A percentile compares a stretch with the other conserved stretches of the same genome.
Evolutionary conservation across 1,140 invertebrate genomes (phyloP).

Genomic region (Brachionus angularis): DNA sequence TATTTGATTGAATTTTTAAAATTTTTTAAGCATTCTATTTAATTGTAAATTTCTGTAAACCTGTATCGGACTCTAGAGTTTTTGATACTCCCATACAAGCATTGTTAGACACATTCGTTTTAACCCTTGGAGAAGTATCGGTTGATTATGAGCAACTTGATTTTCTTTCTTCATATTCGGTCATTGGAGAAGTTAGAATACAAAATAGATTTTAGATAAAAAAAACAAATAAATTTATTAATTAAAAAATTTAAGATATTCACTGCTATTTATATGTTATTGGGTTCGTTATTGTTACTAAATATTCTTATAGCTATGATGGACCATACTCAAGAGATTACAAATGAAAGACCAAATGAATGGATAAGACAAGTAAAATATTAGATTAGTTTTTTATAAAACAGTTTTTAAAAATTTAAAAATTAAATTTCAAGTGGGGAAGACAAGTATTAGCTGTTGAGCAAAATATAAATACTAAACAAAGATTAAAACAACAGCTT

Average conservation of each 20-base stretch:
- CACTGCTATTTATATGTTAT: slow-evolving; percentile 91
- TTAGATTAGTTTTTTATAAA: background rate
- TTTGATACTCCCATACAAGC: slow-evolving; percentile 72
- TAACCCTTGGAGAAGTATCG: slow-evolving; percentile 92
- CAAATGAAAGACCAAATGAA: slow-evolving; percentile 91
- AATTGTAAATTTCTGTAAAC: slow-evolving; percentile 12
- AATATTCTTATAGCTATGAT: slow-evolving; percentile 99
- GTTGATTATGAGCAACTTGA: slow-evolving; percentile 85
- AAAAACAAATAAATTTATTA: background rate
- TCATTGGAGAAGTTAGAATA: slow-evolving; percentile 73
- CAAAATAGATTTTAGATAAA: background rate
- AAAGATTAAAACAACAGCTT: slow-evolving; percentile 75
- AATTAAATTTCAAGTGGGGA: slow-evolving; percentile 70
- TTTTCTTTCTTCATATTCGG: slow-evolving; percentile 73
- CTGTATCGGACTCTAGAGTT: slow-evolving; percentile 50
- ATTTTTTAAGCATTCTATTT: slow-evolving; percentile 19
- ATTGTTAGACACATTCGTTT: slow-evolving; percentile 92
- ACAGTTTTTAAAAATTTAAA: slow-evolving; percentile 6
- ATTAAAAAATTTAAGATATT: slow-evolving; percentile 65
- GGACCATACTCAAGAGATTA: slow-evolving; percentile 94
- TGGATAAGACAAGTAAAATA: slow-evolving; percentile 84
- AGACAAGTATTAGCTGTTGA: slow-evolving; percentile 93
- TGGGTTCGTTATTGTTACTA: slow-evolving; percentile 86
- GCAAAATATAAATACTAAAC: slow-evolving; percentile 79
- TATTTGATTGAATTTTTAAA: background rate